A percentile compares a stretch with the other conserved stretches of the same genome.
These are phyloP conservation scores for Pachyramphus minor DNA, from an alignment of 2,113 vertebrate species.

Conservation along the genomic window DNA sequence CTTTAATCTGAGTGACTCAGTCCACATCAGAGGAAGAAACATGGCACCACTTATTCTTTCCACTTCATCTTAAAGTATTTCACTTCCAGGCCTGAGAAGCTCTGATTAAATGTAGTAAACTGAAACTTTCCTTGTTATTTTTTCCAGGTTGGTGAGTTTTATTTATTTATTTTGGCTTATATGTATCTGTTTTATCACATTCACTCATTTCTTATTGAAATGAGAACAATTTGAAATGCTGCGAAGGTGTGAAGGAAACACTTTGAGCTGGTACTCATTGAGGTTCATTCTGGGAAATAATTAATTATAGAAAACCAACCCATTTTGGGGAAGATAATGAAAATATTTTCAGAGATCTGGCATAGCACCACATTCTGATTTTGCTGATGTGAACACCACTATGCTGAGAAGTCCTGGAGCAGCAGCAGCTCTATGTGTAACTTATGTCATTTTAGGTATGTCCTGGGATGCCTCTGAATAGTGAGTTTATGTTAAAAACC, in stretches of 20 bases:
- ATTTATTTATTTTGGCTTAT: neutral
- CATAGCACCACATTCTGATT: neutral
- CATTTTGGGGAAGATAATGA: neutral
- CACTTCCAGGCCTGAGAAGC: neutral
- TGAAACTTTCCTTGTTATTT: neutral
- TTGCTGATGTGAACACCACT: neutral
- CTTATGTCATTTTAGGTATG: neutral
- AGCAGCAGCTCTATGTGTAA: neutral
- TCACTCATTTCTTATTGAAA: neutral
- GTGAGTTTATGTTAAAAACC: neutral
- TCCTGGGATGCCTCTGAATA: neutral
- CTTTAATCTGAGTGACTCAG: neutral
- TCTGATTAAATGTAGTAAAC: neutral
- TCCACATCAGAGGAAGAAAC: neutral
- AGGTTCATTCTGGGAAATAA: neutral
- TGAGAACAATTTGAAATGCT: neutral
- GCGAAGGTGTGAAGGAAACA: neutral
- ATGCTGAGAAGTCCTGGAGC: neutral
- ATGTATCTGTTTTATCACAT: neutral
- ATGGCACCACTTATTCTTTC: neutral
- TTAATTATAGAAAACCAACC: neutral
- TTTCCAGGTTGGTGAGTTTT: neutral
- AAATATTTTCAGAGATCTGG: neutral
- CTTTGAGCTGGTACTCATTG: neutral
- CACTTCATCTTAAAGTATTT: neutral